Base-by-base conservation (phyloP, 2,888 invertebrate species). In the Cetonia aurata region DNA sequence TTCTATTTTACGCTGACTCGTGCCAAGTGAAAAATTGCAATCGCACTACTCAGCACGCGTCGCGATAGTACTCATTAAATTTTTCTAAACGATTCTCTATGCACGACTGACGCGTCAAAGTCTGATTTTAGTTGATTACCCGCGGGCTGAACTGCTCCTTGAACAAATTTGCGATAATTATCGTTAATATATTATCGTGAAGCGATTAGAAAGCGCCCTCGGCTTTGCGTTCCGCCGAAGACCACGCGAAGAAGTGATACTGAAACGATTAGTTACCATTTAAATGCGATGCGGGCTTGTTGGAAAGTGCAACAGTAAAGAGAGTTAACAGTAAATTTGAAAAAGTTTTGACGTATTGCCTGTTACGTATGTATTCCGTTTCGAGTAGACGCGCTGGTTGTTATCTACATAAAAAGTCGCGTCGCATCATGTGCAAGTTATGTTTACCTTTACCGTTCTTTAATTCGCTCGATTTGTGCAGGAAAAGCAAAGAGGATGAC, bases 371-470 rank as follows among this genome's bases (percentile, higher is more conserved):
- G 9, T 19, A 6, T 31, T n/a, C n/a, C 31, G 33, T 17, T 50
- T 48, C 13, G 6, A 31, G 6, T 37, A 25, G 10, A 37, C 17
- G 50, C 15, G 4, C 25, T 4, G 25, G 17, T 6, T 33, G n/a
- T 31, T 52, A 67, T 52, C 41, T n/a, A 10, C 31, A 25, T 48
- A 33, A 69, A 13, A n/a, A 55, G 37, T 46, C 50, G 59, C 25
- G 19, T 42, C 44, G 1, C 25, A 56, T 55, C 56, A 70, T 70
- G 70, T 70, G 70, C 41, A 70, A 66, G 31, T 67, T 67, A 31
- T 70, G 70, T 53, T 62, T 59, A 46, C 67, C 66, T 15, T 41
- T 70, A 17, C 67, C 70, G n/a, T 48, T 55, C 13, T 70, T 70
- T 42, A 66, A 67, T 55, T 59, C 67, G 15, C 44, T 60, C 10